Conservation (phyloP, 2,797 vertebrate genomes). For the Sebastes vulpes region DNA sequence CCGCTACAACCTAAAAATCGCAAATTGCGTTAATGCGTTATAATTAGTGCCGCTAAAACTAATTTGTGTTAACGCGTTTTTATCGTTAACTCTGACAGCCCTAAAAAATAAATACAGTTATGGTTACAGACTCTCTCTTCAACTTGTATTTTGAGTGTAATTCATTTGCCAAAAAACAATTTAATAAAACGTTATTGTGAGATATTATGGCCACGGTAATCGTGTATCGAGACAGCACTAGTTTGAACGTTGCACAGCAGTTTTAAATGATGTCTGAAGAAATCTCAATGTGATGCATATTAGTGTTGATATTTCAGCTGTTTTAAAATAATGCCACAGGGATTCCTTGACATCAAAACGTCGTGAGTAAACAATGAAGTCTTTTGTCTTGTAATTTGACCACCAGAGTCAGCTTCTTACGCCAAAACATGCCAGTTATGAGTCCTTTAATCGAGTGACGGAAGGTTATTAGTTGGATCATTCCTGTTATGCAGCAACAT, state of each 20-base stretch:
- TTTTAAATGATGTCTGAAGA: background rate
- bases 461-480: background rate
- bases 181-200: too few relatives aligned
- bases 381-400: background rate
- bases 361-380: background rate
- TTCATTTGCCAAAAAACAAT: too few relatives aligned
- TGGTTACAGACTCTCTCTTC: too few relatives aligned
- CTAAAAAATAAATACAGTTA: too few relatives aligned
- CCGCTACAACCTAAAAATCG: too few relatives aligned
- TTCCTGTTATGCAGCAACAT: too few relatives aligned
- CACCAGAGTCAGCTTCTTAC: background rate
- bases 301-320: background rate
- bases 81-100: too few relatives aligned
- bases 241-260: background rate
- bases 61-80: too few relatives aligned
- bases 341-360: background rate
- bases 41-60: too few relatives aligned
- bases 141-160: too few relatives aligned
- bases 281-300: background rate
- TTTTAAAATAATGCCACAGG: background rate
- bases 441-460: background rate
- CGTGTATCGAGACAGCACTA: background rate
- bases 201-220: too few relatives aligned
- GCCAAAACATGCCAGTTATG: background rate
- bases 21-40: too few relatives aligned